Base-by-base conservation (phyloP, 2,113 vertebrate species). In the Mustelus asterias region DNA sequence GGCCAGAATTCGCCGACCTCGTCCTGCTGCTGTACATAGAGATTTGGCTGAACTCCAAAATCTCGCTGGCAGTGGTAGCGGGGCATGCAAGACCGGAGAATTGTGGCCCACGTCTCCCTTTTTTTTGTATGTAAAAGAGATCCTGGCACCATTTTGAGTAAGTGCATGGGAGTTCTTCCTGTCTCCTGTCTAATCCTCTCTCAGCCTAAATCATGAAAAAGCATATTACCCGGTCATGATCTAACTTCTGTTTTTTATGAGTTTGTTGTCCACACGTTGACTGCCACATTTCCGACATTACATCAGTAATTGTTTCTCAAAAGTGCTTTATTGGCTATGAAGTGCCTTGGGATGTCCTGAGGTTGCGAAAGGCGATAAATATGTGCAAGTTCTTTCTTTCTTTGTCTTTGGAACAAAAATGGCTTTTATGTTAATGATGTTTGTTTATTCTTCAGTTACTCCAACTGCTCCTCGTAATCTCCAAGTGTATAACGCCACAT, bases 401-500 rank as follows among this genome's bases (percentile, higher is more conserved):
- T 4, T 24, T 90, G 26, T 60, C 26, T 90, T 10, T 60, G 48
- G 10, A 33, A 63, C 63, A 60, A 60, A 92, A 65, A 63, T 96
- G 20, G 96, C 18, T 93, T 65, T 18, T 54, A 0, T 95, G 33
- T 48, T 96, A 93, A 95, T 96, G 83, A 0, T 72, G 14, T 95
- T 29, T 95, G 48, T 95, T 96, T 90, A 95, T 0, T 0, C 95
- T 96, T 85, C 97, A 99, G 99, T 97, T 96, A 97, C 97, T 58
- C 98, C 97, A 33, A 98, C 97, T 96, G 98, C 98, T 5, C 99
- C 99, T 41, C 97, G 98, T 58, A 99, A 99, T 96, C 97, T 99
- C 96, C 98, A 98, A 96, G 98, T 99, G 11, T 98, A 98, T 96
- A 99, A 99, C 41, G 98, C 98, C 96, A 99, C 99, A 90, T 98